Conservation (phyloP, 2,888 invertebrate species). For the Scaptomyza cyrtandrae region DNA sequence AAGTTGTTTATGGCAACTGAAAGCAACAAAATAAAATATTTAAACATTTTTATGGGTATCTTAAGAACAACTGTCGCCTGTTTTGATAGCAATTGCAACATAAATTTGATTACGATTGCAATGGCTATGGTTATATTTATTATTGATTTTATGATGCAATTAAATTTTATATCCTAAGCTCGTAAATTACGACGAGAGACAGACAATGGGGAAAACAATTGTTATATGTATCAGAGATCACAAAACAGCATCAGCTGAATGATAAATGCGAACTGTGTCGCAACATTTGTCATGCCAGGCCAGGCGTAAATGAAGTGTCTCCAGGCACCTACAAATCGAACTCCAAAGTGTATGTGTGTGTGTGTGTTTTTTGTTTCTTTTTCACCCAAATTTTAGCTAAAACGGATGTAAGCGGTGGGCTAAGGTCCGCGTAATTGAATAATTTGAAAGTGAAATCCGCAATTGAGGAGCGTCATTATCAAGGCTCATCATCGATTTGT, state of each 20-base stretch:
- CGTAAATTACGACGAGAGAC: conserved; percentile 40
- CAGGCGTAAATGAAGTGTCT: conserved; percentile 56
- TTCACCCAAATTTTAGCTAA: conserved; percentile 6
- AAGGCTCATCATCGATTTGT: conserved; percentile 9
- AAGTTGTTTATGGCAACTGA: neutral
- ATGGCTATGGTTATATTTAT: conserved; percentile 48
- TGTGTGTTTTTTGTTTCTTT: neutral
- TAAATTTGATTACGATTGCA: conserved; percentile 64
- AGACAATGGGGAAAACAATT: conserved; percentile 11
- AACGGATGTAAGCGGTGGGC: neutral
- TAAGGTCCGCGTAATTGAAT: conserved; percentile 57
- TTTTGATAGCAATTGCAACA: conserved; percentile 51
- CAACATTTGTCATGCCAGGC: conserved; percentile 62
- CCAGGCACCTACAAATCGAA: conserved; percentile 44
- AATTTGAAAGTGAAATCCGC: conserved; percentile 53
- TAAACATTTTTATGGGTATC: no score
- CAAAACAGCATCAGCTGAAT: conserved; percentile 7
- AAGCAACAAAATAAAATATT: neutral
- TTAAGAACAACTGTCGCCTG: neutral
- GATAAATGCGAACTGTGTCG: conserved; percentile 38
- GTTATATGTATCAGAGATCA: conserved; percentile 34
- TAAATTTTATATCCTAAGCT: conserved; percentile 55
- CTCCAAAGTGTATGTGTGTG: conserved; percentile 12
- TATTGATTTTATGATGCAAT: conserved; percentile 64
- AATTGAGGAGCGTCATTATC: conserved; percentile 18